Evolutionary conservation across 1,140 invertebrate genomes (phyloP), one percentile per base, ranked within the genome.

Genomic region (Drosophila watanabei): DNA sequence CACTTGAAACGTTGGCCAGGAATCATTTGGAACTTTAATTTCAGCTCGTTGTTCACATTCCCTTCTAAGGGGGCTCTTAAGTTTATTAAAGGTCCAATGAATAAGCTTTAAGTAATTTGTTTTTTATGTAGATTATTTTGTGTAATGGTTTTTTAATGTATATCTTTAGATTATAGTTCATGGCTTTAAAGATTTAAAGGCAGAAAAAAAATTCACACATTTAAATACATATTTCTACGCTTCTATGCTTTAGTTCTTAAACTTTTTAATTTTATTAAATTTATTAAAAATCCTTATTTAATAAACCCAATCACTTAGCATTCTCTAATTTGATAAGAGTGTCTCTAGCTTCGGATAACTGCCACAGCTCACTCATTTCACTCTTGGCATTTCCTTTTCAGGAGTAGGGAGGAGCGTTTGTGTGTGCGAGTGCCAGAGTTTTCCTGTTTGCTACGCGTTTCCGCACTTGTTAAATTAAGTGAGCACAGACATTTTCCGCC

Each of bases 401-500:
- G 4, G 10, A 41, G 20, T 10, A 2, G 11, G 24, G 18, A n/a
- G 6, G 8, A 33, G 13, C 20, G 33, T 30, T 37, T 48, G 37
- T 30, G 35, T 54, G 10, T 64, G 11, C 11, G n/a, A 37, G n/a
- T 59, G 16, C 11, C 43, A 13, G 33, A 11, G 49, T 41, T 71
- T 52, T 61, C 39, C 62, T 54, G 70, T 75, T 80, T 75, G 46
- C 41, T 49, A 20, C 58, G 45, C 56, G 46, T 56, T 72, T 79
- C 52, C 54, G 59, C 65, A 63, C 73, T 79, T 79, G 62, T 81
- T 68, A 39, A 82, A 63, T 72, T 87, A 54, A 78, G 68, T 77
- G 80, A 72, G 70, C 62, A 51, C 75, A 80, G 71, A 80, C 70
- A 87, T 87, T 87, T 88, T 71, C 59, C 77, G 71, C 68, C 48